phyloP scores from a whole-genome alignment of 2,113 vertebrate genomes.

The Takifugu flavidus region DNA sequence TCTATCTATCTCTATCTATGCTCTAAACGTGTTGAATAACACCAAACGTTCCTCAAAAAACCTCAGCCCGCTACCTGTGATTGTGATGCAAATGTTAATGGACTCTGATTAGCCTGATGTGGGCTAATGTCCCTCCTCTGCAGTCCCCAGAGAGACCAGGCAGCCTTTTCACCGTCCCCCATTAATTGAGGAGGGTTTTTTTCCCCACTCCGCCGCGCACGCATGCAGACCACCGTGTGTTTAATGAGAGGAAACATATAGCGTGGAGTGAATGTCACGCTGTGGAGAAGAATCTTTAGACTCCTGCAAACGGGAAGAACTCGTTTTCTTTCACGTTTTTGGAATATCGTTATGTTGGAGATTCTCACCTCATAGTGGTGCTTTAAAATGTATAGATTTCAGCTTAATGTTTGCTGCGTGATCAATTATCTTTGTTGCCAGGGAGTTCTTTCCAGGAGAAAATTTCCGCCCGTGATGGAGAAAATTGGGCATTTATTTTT shows the following conservation, averaged over 20 bases:
- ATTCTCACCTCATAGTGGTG: no score
- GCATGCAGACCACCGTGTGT: constrained; percentile 61
- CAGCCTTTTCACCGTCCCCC: constrained; percentile 75
- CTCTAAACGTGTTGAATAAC: no score
- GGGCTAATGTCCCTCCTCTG: constrained; percentile 66
- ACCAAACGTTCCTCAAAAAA: no score
- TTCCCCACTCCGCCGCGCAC: constrained; percentile 80
- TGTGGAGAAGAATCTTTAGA: no score
- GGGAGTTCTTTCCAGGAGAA: background rate
- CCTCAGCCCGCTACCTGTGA: constrained; percentile 55
- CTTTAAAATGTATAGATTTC: no score
- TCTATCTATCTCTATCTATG: no score
- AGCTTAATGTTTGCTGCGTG: no score
- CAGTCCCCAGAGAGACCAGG: constrained; percentile 64
- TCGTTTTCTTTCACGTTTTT: no score
- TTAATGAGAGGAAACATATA: constrained; percentile 45
- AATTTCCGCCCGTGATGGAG: background rate
- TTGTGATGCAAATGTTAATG: constrained; percentile 82
- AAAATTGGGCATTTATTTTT: constrained; percentile 46
- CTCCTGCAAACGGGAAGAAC: no score
- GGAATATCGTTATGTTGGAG: no score
- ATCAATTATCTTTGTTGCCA: background rate
- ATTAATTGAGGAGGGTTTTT: constrained; percentile 81
- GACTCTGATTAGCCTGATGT: constrained; percentile 71
- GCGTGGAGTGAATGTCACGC: background rate